Conservation (phyloP, 64 coral and sea anemone species). For the Platygyra sinensis region DNA sequence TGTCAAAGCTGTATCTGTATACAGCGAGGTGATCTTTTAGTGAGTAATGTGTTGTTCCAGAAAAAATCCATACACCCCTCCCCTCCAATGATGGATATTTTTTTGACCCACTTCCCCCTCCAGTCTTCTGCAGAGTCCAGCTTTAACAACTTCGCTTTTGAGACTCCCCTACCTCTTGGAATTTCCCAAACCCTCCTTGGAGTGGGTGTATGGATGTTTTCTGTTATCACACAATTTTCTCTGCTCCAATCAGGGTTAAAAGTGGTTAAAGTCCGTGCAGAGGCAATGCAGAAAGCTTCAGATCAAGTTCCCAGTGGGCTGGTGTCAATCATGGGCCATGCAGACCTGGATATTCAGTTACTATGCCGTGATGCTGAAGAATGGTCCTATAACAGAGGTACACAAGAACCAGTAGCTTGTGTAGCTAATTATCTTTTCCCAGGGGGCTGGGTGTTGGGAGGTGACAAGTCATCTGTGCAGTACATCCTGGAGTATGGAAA, state of each 20-base stretch:
- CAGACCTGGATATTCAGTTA: conserved; percentile 30
- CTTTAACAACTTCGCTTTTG: too few relatives aligned
- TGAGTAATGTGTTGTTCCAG: too few relatives aligned
- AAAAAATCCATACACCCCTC: too few relatives aligned
- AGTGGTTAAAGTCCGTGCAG: conserved; percentile 73
- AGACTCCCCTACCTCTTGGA: too few relatives aligned
- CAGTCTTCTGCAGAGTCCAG: too few relatives aligned
- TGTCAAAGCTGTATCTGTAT: too few relatives aligned
- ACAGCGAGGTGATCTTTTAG: too few relatives aligned
- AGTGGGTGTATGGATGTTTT: background rate
- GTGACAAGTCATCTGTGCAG: conserved; percentile 51
- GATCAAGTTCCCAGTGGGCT: conserved; percentile 86
- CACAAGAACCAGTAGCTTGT: conserved; percentile 28
- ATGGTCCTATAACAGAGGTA: background rate
- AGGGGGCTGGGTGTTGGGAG: conserved; percentile 80
- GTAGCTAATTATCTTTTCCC: conserved; percentile 80
- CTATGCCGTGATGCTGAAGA: conserved; percentile 67
- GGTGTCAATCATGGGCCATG: conserved; percentile 76
- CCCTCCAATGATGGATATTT: too few relatives aligned
- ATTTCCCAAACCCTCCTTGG: too few relatives aligned
- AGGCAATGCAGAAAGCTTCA: conserved; percentile 94
- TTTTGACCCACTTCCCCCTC: too few relatives aligned
- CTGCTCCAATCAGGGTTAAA: conserved; percentile 54
- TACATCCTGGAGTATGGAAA: conserved; percentile 59
- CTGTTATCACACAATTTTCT: background rate